Conservation (phyloP, 2,797 vertebrate species). For the Myotis vivesi region DNA sequence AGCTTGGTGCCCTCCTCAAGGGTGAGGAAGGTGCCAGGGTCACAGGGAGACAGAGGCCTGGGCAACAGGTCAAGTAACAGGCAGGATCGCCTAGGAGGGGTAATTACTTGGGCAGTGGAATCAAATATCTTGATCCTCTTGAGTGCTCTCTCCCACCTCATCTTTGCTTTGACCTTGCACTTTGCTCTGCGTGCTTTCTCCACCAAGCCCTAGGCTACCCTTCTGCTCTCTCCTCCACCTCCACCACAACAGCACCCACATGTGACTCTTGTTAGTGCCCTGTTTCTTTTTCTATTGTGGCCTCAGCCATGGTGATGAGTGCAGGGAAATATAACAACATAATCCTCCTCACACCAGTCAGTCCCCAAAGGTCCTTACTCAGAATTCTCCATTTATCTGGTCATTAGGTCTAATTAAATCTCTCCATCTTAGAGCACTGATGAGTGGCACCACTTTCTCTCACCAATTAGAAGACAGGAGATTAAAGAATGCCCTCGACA, state of each 20-base stretch:
- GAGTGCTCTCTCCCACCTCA: neutral
- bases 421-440: constrained; percentile 73
- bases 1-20: neutral
- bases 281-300: neutral
- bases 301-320: neutral
- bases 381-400: constrained; percentile 81
- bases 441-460: constrained; percentile 77
- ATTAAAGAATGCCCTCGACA: constrained; percentile 71
- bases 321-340: constrained; percentile 63
- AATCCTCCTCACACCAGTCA: constrained; percentile 69
- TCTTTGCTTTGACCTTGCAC: neutral
- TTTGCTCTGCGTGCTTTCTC: neutral
- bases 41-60: neutral
- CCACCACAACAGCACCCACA: rapidly evolving
- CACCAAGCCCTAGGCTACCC: neutral
- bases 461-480: constrained; percentile 80
- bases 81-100: neutral
- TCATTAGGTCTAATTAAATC: constrained; percentile 84
- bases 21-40: neutral
- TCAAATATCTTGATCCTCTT: too few species aligned
- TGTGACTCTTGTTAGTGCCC: neutral
- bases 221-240: too few species aligned
- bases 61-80: neutral
- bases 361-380: constrained; percentile 77
- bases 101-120: neutral